These are phyloP conservation scores for Onychomys arenicola DNA, from an alignment of 2,797 vertebrate genomes.

Conservation along the genomic window DNA sequence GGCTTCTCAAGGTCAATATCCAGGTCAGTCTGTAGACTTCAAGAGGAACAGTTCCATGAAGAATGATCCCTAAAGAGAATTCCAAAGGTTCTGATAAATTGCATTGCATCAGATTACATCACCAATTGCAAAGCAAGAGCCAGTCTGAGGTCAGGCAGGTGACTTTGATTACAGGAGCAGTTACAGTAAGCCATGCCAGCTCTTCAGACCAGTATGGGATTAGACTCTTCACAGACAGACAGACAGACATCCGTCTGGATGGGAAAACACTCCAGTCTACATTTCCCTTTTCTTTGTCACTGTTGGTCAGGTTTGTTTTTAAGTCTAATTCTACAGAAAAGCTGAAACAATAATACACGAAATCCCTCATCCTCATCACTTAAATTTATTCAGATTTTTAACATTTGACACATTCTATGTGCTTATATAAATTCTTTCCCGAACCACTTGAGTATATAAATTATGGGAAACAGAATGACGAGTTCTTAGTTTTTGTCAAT, in stretches of 20 bases:
- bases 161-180: not conserved
- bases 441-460: not conserved
- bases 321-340: slow-evolving; percentile 12
- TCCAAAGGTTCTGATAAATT: not conserved
- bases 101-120: not conserved
- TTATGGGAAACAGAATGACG: not conserved
- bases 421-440: not conserved
- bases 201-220: not conserved
- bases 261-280: not conserved
- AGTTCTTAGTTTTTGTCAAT: not conserved
- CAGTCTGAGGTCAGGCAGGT: not conserved
- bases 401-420: not conserved
- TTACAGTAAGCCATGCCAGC: not conserved
- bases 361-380: not conserved
- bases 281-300: not conserved
- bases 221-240: not conserved
- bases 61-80: not conserved
- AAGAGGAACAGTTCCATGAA: not conserved
- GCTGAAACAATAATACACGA: not conserved
- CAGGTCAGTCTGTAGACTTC: not conserved
- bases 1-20: not conserved
- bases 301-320: not conserved
- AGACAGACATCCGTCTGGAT: not conserved
- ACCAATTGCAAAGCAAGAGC: not conserved
- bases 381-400: not conserved